Conservation (phyloP, 2,113 vertebrate species). For the Crotalus viridis region DNA sequence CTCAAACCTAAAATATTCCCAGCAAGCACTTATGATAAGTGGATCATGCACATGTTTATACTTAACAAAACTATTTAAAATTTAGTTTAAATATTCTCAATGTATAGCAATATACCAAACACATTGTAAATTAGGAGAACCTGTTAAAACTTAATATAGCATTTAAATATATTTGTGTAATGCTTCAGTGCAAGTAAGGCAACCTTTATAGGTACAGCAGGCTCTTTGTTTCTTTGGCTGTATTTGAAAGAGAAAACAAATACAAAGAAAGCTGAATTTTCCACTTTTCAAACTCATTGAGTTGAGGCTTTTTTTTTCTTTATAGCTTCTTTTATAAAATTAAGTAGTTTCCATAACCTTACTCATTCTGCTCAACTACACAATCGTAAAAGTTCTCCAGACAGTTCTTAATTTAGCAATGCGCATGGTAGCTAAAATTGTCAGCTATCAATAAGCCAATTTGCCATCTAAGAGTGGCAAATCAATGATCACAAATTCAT, state of each 20-base stretch:
- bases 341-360: neutral
- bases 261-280: neutral
- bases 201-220: neutral
- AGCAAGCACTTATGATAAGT: neutral
- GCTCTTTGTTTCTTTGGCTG: neutral
- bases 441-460: conserved; percentile 33
- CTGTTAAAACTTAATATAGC: neutral
- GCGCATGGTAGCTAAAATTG: conserved; percentile 21
- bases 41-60: neutral
- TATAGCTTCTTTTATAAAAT: neutral
- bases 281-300: neutral
- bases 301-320: neutral
- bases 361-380: neutral
- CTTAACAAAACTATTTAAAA: neutral
- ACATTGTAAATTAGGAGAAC: neutral
- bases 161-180: neutral
- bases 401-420: conserved; percentile 26
- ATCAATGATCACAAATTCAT: conserved; percentile 40
- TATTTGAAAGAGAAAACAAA: neutral
- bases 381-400: neutral
- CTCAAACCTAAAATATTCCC: neutral
- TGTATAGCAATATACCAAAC: neutral
- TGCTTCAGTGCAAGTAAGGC: neutral
- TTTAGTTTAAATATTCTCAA: neutral
- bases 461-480: conserved; percentile 27